Percentiles rank a stretch among this genome's conserved stretches.
phyloP scores from a whole-genome alignment of 1,140 invertebrate genomes.

The Tetraneura akinire region DNA sequence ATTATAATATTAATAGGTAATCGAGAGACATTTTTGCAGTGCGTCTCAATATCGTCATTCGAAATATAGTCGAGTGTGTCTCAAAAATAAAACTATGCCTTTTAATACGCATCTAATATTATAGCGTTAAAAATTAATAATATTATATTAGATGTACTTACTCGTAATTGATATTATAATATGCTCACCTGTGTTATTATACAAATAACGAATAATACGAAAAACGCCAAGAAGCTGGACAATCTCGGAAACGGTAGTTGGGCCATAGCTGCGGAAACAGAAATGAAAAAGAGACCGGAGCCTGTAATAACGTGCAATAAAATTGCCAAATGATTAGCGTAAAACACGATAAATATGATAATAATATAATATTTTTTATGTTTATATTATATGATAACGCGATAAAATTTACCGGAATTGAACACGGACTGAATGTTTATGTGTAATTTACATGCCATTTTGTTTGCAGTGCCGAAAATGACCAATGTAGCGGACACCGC shows the following conservation, averaged over 20 bases:
- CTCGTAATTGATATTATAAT: no score
- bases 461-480: neutral
- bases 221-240: neutral
- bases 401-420: conserved; percentile 12
- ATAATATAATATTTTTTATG: neutral
- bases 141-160: neutral
- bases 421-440: neutral
- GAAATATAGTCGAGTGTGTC: no score
- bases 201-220: conserved; percentile 8
- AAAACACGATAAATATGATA: no score
- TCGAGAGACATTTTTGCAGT: no score
- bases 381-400: neutral
- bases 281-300: conserved; percentile 31
- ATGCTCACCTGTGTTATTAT: conserved; percentile 42
- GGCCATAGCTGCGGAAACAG: neutral
- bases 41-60: no score
- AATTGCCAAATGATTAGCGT: no score
- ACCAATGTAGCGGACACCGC: neutral
- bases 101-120: no score
- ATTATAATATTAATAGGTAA: no score
- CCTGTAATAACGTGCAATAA: conserved; percentile 25
- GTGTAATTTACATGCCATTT: neutral
- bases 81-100: no score
- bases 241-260: neutral
- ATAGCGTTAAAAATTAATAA: no score